These are phyloP conservation scores for Cichlasoma orientale DNA, from an alignment of 2,797 vertebrate genomes.

Conservation along the genomic window DNA sequence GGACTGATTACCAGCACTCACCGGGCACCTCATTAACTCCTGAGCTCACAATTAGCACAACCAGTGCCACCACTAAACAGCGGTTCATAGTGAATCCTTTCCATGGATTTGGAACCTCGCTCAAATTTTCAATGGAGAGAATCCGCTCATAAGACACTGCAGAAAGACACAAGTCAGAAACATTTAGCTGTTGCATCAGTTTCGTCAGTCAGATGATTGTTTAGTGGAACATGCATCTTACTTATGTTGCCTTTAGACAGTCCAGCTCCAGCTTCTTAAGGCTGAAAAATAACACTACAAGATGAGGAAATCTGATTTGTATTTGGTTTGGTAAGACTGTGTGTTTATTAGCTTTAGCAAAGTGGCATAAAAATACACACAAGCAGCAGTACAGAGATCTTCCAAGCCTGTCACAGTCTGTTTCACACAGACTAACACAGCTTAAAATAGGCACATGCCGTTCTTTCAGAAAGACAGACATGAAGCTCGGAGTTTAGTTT, in stretches of 20 bases:
- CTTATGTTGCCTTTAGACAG: slow-evolving; percentile 41
- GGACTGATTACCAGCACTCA: slow-evolving; percentile 65
- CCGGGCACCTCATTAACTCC: slow-evolving; percentile 88
- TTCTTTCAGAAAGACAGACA: background rate
- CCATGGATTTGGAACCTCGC: slow-evolving; percentile 86
- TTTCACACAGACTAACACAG: slow-evolving; percentile 30
- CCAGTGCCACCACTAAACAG: slow-evolving; percentile 85
- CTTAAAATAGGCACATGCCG: slow-evolving; percentile 70
- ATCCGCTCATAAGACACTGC: slow-evolving; percentile 79
- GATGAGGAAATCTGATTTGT: background rate
- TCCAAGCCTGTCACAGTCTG: background rate
- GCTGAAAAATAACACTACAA: background rate
- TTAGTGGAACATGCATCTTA: slow-evolving; percentile 27
- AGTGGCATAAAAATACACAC: background rate
- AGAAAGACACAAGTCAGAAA: slow-evolving; percentile 9
- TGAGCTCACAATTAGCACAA: slow-evolving; percentile 86
- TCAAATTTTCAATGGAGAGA: slow-evolving; percentile 74
- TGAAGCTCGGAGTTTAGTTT: background rate
- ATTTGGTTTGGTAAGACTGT: background rate
- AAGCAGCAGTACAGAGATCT: background rate
- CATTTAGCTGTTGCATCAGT: background rate
- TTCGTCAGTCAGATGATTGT: background rate
- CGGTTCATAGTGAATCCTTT: slow-evolving; percentile 90
- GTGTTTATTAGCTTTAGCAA: background rate
- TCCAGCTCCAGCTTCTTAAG: slow-evolving; percentile 1